These are phyloP conservation scores for Nanorana parkeri DNA, from an alignment of 2,113 vertebrate genomes.

Conservation along the genomic window DNA sequence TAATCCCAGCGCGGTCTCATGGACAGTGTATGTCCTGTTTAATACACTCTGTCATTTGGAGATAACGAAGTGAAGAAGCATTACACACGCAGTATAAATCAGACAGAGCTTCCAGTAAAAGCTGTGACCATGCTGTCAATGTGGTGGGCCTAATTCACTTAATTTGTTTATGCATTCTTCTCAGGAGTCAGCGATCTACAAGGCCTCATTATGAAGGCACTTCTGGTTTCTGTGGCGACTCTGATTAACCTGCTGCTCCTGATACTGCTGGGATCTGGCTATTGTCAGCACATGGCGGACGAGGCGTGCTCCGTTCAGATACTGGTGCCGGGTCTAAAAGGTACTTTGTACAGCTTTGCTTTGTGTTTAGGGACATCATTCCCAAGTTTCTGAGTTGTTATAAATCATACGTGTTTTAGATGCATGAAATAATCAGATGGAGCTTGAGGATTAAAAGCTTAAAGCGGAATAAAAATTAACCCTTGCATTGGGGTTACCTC, in stretches of 20 bases:
- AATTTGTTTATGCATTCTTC: constrained; percentile 69
- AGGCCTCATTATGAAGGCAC: constrained; percentile 80
- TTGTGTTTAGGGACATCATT: too few species aligned
- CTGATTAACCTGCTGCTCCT: constrained; percentile 80
- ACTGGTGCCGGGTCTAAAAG: constrained; percentile 97
- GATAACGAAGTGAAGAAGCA: constrained; percentile 14
- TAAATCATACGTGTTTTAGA: too few species aligned
- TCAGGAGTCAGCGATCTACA: constrained; percentile 70
- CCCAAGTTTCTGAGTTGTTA: too few species aligned
- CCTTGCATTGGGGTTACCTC: too few species aligned
- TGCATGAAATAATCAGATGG: too few species aligned
- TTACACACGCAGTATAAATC: neutral
- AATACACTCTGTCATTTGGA: neutral
- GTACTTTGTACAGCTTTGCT: constrained; percentile 64
- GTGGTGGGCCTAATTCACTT: constrained; percentile 58
- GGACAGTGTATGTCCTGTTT: neutral
- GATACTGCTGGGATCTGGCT: constrained; percentile 72
- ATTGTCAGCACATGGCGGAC: constrained; percentile 83
- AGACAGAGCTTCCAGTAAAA: constrained; percentile 6
- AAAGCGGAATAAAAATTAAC: too few species aligned
- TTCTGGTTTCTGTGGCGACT: constrained; percentile 71
- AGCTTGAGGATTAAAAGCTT: too few species aligned
- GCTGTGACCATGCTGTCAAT: neutral
- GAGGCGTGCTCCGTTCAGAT: constrained; percentile 95
- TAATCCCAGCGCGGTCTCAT: neutral